These are phyloP conservation scores for Dasypogon diadema DNA, from an alignment of 2,888 invertebrate species.

Conservation along the genomic window DNA sequence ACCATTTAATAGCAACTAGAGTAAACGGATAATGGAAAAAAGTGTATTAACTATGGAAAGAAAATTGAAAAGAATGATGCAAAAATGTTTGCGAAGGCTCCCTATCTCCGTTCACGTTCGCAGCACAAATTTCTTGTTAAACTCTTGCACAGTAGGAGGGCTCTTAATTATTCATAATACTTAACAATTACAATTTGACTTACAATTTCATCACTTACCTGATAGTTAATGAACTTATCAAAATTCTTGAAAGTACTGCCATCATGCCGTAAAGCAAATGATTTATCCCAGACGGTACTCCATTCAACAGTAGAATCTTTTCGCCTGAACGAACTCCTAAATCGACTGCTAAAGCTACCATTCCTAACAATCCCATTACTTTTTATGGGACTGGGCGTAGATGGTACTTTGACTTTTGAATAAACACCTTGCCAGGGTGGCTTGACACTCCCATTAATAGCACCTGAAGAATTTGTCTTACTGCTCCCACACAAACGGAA, in stretches of 20 bases:
- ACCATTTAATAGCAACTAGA: no score
- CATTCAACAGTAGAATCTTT: constrained; percentile 63
- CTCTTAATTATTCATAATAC: no score
- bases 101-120: no score
- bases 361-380: constrained; percentile 54
- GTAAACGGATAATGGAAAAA: no score
- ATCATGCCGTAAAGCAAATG: constrained; percentile 61
- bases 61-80: no score
- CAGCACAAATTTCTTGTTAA: no score
- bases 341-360: constrained; percentile 57
- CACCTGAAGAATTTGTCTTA: background rate
- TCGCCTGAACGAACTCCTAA: constrained; percentile 64
- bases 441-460: constrained; percentile 40
- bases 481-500: constrained; percentile 57
- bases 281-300: constrained; percentile 65
- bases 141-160: no score
- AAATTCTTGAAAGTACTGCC: constrained; percentile 64
- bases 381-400: constrained; percentile 24
- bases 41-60: no score
- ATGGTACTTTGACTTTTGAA: constrained; percentile 54
- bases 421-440: constrained; percentile 60
- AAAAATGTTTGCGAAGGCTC: no score
- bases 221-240: constrained; percentile 64
- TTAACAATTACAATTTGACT: no score
- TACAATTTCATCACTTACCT: constrained; percentile 64